phyloP scores from a whole-genome alignment of 2,888 invertebrate species.

The Linnaemya vulpina region DNA sequence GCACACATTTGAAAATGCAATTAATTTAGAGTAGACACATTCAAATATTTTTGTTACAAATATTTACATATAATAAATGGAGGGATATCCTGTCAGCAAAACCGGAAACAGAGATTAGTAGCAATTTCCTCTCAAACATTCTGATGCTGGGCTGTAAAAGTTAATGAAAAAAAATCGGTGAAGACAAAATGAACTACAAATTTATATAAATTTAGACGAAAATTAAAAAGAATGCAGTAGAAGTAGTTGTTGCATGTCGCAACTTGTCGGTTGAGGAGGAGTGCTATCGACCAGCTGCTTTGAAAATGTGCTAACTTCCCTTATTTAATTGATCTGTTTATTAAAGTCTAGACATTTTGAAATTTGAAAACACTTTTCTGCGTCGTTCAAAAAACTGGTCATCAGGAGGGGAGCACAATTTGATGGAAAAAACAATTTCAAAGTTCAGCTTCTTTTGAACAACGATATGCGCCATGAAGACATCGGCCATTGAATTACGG shows the following conservation, averaged over 20 bases:
- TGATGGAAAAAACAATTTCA: too few species aligned
- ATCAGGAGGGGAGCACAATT: too few species aligned
- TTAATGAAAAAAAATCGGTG: slow-evolving; percentile 14
- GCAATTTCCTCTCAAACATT: slow-evolving; percentile 52
- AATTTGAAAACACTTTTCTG: too few species aligned
- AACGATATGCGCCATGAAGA: too few species aligned
- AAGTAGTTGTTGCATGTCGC: neutral
- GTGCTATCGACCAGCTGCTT: too few species aligned
- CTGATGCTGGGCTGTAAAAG: neutral
- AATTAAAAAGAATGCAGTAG: neutral
- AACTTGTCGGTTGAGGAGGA: too few species aligned
- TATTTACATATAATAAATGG: slow-evolving; percentile 13
- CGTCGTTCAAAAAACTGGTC: too few species aligned
- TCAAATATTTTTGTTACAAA: slow-evolving; percentile 8
- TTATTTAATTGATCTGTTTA: too few species aligned
- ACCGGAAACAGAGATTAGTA: slow-evolving; percentile 48
- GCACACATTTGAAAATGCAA: neutral
- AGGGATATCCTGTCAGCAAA: slow-evolving; percentile 6
- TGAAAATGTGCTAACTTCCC: too few species aligned
- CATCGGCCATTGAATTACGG: too few species aligned
- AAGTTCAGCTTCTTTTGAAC: too few species aligned
- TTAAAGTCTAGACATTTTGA: too few species aligned
- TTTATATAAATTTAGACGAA: neutral
- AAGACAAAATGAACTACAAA: slow-evolving; percentile 13
- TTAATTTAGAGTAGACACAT: neutral